Percentiles rank a stretch among this genome's conserved stretches.
Evolutionary conservation across 2,888 invertebrate species (phyloP).

Genomic region (Taenaris catops): DNA sequence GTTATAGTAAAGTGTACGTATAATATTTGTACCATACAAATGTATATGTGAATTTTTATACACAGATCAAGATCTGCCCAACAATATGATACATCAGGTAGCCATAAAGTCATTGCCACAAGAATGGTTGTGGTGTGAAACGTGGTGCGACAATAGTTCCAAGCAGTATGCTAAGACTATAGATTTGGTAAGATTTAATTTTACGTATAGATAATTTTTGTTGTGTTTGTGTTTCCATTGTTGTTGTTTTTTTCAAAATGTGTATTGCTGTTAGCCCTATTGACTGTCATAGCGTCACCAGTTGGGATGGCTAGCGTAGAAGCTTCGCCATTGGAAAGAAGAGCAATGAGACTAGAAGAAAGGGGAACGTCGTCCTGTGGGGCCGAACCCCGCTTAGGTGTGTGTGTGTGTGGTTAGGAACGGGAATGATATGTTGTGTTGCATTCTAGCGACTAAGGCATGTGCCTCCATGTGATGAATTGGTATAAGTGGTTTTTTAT

Average conservation of each 20-base stretch:
- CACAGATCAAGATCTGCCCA: constrained; percentile 94
- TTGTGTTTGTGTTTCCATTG: no score
- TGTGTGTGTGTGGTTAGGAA: no score
- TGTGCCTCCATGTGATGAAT: constrained; percentile 99
- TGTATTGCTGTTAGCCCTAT: no score
- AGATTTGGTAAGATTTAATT: constrained; percentile 88
- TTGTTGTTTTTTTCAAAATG: no score
- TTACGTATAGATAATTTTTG: no score
- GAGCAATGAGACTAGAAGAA: no score
- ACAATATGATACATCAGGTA: constrained; percentile 99
- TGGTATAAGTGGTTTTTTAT: constrained; percentile 93
- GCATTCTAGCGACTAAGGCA: constrained; percentile 93
- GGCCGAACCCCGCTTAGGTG: no score
- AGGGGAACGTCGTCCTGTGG: no score
- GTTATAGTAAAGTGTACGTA: neutral
- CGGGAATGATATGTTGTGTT: constrained; percentile 87
- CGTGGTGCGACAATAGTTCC: constrained; percentile 97
- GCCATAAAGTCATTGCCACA: constrained; percentile 98
- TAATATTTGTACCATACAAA: constrained; percentile 1
- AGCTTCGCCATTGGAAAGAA: no score
- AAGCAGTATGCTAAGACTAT: constrained; percentile 97
- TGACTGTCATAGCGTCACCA: no score
- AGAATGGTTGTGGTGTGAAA: constrained; percentile 99
- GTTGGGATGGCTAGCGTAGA: no score
- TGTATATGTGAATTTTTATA: constrained; percentile 23